Percentiles rank a stretch among this genome's conserved stretches.
These are phyloP conservation scores for Dione vanillae DNA, from an alignment of 2,888 invertebrate species.

Conservation along the genomic window DNA sequence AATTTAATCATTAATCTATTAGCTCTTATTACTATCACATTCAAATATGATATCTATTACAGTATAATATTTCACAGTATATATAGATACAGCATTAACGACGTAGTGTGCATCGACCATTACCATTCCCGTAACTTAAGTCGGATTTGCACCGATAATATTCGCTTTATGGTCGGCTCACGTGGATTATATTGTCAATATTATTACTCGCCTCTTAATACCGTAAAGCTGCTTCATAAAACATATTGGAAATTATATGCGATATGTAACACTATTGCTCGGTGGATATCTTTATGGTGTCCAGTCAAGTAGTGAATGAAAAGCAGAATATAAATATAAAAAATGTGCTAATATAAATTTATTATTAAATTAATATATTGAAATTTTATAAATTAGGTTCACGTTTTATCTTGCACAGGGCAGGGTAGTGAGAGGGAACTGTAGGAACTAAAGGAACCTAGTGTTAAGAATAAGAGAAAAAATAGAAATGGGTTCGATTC, in stretches of 20 bases:
- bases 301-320: slow-evolving; percentile 24
- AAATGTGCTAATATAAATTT: neutral
- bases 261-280: slow-evolving; percentile 58
- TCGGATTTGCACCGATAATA: slow-evolving; percentile 76
- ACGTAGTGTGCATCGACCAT: slow-evolving; percentile 44
- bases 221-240: slow-evolving; percentile 80
- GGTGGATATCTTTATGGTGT: slow-evolving; percentile 50
- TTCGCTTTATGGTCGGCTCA: slow-evolving; percentile 69
- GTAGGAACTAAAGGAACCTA: too few relatives aligned
- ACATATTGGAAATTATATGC: slow-evolving; percentile 78
- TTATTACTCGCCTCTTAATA: slow-evolving; percentile 81
- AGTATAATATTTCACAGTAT: slow-evolving; percentile 11
- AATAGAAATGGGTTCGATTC: too few relatives aligned
- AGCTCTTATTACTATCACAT: neutral
- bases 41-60: neutral
- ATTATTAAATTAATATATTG: too few relatives aligned
- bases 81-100: slow-evolving; percentile 26
- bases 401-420: too few relatives aligned
- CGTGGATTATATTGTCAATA: slow-evolving; percentile 79
- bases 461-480: too few relatives aligned
- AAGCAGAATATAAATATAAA: neutral
- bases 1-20: too few relatives aligned
- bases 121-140: slow-evolving; percentile 68
- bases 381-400: too few relatives aligned
- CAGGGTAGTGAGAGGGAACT: too few relatives aligned